A percentile compares a stretch with the other conserved stretches of the same genome.
These are phyloP conservation scores for Edolisoma coerulescens DNA, from an alignment of 2,113 vertebrate species.

Conservation along the genomic window DNA sequence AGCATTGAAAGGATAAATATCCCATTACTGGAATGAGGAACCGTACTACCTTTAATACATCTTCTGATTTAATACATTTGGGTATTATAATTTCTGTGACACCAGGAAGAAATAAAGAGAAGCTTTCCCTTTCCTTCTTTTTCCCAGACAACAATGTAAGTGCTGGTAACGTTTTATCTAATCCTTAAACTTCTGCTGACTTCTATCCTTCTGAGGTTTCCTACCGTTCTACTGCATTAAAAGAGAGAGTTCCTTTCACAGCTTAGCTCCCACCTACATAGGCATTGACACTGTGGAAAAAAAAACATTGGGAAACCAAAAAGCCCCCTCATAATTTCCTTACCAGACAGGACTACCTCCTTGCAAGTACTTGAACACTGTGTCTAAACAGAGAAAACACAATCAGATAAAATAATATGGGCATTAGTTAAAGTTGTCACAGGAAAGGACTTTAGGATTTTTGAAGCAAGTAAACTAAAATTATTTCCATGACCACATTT, in stretches of 20 bases:
- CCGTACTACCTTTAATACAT: neutral
- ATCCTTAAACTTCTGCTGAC: neutral
- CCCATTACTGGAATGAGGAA: neutral
- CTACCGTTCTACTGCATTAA: neutral
- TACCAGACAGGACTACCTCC: neutral
- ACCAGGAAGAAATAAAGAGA: neutral
- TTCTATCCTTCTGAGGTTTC: neutral
- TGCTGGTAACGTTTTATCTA: neutral
- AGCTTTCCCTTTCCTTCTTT: neutral
- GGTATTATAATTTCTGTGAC: neutral
- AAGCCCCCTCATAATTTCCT: neutral
- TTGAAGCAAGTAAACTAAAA: neutral
- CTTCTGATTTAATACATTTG: neutral
- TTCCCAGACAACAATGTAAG: neutral
- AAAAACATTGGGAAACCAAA: neutral
- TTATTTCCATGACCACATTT: neutral
- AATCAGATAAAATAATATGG: neutral
- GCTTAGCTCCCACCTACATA: neutral
- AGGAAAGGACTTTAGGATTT: neutral
- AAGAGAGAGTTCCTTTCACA: neutral
- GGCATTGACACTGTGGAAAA: neutral
- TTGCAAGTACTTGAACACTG: neutral
- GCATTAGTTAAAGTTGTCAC: neutral
- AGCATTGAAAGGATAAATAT: neutral
- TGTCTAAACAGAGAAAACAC: neutral